phyloP scores from a whole-genome alignment of 2,113 vertebrate genomes.

The Castor canadensis region DNA sequence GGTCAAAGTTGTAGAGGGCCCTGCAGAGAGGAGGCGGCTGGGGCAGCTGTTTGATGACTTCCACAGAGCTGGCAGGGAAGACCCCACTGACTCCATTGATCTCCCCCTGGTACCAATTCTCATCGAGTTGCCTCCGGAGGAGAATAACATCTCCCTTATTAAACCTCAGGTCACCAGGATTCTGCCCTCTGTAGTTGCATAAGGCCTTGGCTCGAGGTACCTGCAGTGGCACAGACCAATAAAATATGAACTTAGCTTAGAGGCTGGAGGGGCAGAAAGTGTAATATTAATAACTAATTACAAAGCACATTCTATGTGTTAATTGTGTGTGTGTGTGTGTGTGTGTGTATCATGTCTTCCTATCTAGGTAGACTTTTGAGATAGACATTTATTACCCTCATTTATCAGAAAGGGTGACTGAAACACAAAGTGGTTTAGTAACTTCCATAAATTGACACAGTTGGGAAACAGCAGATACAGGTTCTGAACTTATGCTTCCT shows the following conservation, averaged over 20 bases:
- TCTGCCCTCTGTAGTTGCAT: slow-evolving; percentile 85
- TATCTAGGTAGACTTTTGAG: not conserved
- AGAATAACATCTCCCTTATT: slow-evolving; percentile 86
- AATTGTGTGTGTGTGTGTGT: not conserved
- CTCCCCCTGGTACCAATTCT: slow-evolving; percentile 89
- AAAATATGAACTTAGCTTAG: not conserved
- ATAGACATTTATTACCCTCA: not conserved
- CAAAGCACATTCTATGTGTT: not conserved
- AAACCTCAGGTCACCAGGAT: slow-evolving; percentile 86
- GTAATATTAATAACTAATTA: not conserved
- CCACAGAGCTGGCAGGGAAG: slow-evolving; percentile 83
- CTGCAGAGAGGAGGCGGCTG: slow-evolving; percentile 87
- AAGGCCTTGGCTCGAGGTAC: slow-evolving; percentile 87
- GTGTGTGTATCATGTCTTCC: not conserved
- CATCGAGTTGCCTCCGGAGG: slow-evolving; percentile 87
- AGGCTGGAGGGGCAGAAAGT: not conserved
- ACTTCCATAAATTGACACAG: not conserved
- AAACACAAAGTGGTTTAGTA: not conserved
- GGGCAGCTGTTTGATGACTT: slow-evolving; percentile 86
- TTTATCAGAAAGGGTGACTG: not conserved
- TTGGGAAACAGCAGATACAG: not conserved
- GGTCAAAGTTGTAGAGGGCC: slow-evolving; percentile 89
- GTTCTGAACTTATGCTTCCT: not conserved
- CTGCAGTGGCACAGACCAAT: slow-evolving; percentile 79
- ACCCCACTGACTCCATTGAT: slow-evolving; percentile 82